Evolutionary conservation across 2,888 invertebrate genomes (phyloP).

Genomic region (Heliconius cydno): DNA sequence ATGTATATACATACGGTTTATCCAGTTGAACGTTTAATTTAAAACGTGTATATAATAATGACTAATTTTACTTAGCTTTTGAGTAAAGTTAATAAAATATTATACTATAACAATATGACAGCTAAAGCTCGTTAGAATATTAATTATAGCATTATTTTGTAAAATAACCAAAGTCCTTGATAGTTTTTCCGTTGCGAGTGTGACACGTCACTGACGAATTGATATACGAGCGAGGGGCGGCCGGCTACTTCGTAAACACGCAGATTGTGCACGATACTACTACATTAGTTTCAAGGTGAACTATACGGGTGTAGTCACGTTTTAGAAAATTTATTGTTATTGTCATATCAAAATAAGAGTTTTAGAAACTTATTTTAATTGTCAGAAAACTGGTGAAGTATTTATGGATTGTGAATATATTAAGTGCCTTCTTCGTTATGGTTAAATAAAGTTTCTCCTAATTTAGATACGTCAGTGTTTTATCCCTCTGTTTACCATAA

Average conservation of each 20-base stretch:
- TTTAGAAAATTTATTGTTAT: slow-evolving; percentile 20
- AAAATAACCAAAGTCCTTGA: slow-evolving; percentile 15
- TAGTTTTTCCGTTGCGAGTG: slow-evolving; percentile 24
- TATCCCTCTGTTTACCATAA: background rate
- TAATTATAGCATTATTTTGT: slow-evolving; percentile 12
- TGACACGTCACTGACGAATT: slow-evolving; percentile 73
- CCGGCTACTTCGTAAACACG: slow-evolving; percentile 38
- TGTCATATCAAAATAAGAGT: slow-evolving; percentile 6
- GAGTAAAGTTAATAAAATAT: background rate
- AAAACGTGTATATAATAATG: background rate
- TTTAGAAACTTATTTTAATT: slow-evolving; percentile 6
- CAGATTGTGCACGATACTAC: slow-evolving; percentile 44
- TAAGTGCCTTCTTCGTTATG: background rate
- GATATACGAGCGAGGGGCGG: slow-evolving; percentile 63
- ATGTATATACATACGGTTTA: background rate
- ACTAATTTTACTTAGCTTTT: background rate
- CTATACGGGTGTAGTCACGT: slow-evolving; percentile 27
- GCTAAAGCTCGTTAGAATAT: background rate
- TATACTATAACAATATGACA: background rate
- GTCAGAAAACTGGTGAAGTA: background rate
- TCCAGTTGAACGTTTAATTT: background rate
- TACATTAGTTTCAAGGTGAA: slow-evolving; percentile 39
- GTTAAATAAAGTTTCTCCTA: background rate
- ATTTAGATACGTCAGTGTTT: too few relatives aligned
- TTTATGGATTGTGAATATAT: background rate